Evolutionary conservation across 2,113 vertebrate species (phyloP), one percentile per base, ranked within the genome.

Genomic region (Notarius lentiginosus): DNA sequence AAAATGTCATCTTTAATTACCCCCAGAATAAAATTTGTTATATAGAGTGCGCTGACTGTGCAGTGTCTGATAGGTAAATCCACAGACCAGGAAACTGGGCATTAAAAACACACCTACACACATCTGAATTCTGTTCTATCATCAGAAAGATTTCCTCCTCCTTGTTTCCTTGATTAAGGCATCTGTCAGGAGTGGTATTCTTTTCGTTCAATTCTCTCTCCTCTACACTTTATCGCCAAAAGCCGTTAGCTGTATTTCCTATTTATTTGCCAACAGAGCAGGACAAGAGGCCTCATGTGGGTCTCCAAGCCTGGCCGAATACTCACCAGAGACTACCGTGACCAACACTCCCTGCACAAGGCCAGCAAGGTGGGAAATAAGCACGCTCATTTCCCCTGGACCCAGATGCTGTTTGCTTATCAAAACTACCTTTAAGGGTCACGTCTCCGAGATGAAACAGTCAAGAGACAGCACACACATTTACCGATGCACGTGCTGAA

Each of bases 191-290:
- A 92, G 91, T 90, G 86, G 82, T 89, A 81, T 88, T 91, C 86
- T 89, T 92, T 90, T 90, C 89, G 90, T 92, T 88, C 89, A 91
- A 93, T 94, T 93, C 92, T 92, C 90, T 83, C 82, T 92, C 88
- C 92, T 87, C 90, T 34, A 90, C 89, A 88, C 89, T 89, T 92
- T 90, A 91, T 91, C 83, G 88, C 90, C 91, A 92, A 90, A 75
- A 79, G 85, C 92, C 92, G 94, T 94, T 92, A 93, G 90, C 93
- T 88, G 89, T 88, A 88, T 79, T 92, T 93, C 90, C 92, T 90
- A 93, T 95, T 93, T 94, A 92, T 92, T 92, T 94, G 91, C 92
- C 84, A 92, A 93, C 91, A 91, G 92, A 92, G 90, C 90, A 76
- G 88, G 90, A 90, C 91, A 88, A 70, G 84, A 73, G 80, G 85